Evolutionary conservation across 2,888 invertebrate species (phyloP), one percentile per base, ranked within the genome.

Genomic region (Acrobasis repandana): DNA sequence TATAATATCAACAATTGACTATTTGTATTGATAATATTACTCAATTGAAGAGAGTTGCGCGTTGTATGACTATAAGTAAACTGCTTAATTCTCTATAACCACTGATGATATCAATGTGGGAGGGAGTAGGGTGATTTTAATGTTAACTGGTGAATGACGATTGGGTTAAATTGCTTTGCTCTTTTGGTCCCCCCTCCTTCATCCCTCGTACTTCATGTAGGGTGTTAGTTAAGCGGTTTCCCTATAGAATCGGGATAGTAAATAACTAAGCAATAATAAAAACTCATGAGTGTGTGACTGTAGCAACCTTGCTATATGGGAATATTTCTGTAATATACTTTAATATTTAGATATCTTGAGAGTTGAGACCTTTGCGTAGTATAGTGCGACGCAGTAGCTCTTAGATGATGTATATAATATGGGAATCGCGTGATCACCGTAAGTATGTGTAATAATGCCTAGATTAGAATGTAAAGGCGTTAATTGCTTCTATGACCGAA

Each of bases 271-370:
- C 65, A 67, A 67, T 65, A 66, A 60, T 66, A 60, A 64, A 65
- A 65, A 63, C 62, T 63, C 65, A 63, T 57, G 46, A 65, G 62
- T 46, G 61, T 66, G 67, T 64, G 64, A 71, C 68, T 69, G 70
- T 69, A 69, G 71, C 69, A 65, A 67, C 62, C 56, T 9, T 28
- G 46, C 65, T 68, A 65, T 38, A 14, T 43, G 20, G n/a, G 49
- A n/a, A 50, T 58, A 57, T 62, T 58, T 61, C 58, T 62, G 59
- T 67, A 65, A 67, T 51, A 65, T 66, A 62, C 56, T 63, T 60
- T 61, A 56, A 52, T 65, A 52, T 52, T 52, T 60, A 67, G 63
- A 65, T 60, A 64, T 63, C 60, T 64, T 63, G 46, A 62, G 54
- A 62, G 58, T 64, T 63, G 46, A 62, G 54, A 62, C 60, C 62